Evolutionary conservation across 2,888 invertebrate genomes (phyloP).

Genomic region (Leistus spinibarbis): DNA sequence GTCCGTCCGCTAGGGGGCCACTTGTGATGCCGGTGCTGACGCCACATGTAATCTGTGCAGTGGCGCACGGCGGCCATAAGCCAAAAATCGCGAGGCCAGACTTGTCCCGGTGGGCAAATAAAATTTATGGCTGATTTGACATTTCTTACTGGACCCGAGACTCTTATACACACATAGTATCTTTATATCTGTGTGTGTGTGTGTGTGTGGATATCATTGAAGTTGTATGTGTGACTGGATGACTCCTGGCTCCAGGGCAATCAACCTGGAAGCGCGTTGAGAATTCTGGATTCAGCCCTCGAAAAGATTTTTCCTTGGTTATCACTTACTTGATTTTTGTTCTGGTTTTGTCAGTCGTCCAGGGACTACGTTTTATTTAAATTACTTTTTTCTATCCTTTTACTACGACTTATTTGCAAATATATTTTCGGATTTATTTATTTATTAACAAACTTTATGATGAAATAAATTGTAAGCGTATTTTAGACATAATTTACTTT

Average conservation of each 20-base stretch:
- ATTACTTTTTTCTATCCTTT: not conserved
- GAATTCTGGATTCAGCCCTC: conserved; percentile 34
- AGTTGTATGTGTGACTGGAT: not conserved
- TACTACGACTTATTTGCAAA: too few species aligned
- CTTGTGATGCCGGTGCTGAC: conserved; percentile 35
- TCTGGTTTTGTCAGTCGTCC: not conserved
- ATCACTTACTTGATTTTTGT: conserved; percentile 35
- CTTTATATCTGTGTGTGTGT: conserved; percentile 6
- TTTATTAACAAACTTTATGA: too few species aligned
- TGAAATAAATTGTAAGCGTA: too few species aligned
- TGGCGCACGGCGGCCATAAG: conserved; percentile 44
- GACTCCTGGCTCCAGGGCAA: conserved; percentile 23
- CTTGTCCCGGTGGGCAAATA: conserved; percentile 58
- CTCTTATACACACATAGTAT: conserved; percentile 43
- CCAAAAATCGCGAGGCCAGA: conserved; percentile 50
- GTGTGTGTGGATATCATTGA: conserved; percentile 2
- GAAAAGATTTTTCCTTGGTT: conserved; percentile 33
- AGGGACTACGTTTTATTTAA: not conserved
- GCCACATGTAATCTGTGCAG: conserved; percentile 44
- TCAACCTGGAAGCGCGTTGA: conserved; percentile 33
- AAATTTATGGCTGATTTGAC: conserved; percentile 64
- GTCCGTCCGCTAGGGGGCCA: not conserved
- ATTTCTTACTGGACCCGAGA: conserved; percentile 53
- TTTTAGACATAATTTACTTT: too few species aligned
- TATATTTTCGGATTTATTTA: too few species aligned